phyloP scores from a whole-genome alignment of 2,888 invertebrate species.

The Nomada hirtipes region DNA sequence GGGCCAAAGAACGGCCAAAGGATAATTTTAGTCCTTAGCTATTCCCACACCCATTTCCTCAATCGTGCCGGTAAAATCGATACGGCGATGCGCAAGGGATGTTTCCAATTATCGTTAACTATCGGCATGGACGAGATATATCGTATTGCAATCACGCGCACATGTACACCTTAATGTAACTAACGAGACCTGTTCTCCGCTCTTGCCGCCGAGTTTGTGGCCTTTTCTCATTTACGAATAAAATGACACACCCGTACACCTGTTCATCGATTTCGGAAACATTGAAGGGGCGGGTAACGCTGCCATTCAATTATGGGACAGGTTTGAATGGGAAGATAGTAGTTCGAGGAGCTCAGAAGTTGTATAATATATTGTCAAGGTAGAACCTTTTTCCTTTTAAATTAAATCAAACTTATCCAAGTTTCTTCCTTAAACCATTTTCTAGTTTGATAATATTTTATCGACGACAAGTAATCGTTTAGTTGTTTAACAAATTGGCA shows the following conservation, averaged over 20 bases:
- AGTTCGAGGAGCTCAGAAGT: neutral
- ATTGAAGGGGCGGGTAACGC: neutral
- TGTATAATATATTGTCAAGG: too few relatives aligned
- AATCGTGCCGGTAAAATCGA: constrained; percentile 79
- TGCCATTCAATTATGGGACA: constrained; percentile 10
- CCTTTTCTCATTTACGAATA: constrained; percentile 36
- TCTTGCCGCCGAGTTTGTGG: constrained; percentile 19
- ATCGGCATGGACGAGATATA: constrained; percentile 78
- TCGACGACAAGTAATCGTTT: too few relatives aligned
- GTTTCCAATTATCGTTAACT: constrained; percentile 82
- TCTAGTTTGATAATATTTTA: too few relatives aligned
- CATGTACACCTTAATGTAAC: constrained; percentile 60
- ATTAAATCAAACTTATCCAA: too few relatives aligned
- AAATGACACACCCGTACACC: constrained; percentile 27
- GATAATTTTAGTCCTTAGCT: constrained; percentile 77
- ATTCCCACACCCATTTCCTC: constrained; percentile 79
- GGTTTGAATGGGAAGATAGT: neutral
- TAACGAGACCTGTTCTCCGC: constrained; percentile 50
- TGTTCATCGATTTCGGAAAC: constrained; percentile 27
- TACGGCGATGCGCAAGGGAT: constrained; percentile 80
- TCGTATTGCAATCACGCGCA: constrained; percentile 67
- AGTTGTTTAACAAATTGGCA: too few relatives aligned
- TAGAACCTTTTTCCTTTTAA: too few relatives aligned
- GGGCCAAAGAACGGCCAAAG: constrained; percentile 65
- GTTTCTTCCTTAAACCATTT: too few relatives aligned